Conservation (phyloP, 2,888 invertebrate species). For the Athalia circularis region DNA sequence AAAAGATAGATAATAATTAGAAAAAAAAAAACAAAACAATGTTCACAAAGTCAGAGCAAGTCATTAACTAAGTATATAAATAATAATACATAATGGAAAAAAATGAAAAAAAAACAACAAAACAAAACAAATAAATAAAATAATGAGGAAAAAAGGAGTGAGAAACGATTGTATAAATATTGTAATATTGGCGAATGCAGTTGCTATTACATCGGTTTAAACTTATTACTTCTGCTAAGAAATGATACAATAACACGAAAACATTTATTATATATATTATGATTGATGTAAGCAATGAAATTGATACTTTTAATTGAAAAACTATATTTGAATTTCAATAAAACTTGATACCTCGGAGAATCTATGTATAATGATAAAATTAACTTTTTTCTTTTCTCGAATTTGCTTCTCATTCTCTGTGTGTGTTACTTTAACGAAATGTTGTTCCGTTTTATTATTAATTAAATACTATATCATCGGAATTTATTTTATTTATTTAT, state of each 20-base stretch:
- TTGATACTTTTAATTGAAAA: slow-evolving; percentile 69
- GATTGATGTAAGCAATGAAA: slow-evolving; percentile 72
- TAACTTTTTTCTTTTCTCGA: slow-evolving; percentile 50
- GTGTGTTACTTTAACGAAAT: slow-evolving; percentile 17
- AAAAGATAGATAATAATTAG: not conserved
- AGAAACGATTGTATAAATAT: slow-evolving; percentile 31
- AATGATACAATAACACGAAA: slow-evolving; percentile 48
- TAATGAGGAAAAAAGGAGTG: slow-evolving; percentile 8
- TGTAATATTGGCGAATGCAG: slow-evolving; percentile 52
- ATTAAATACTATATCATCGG: not conserved
- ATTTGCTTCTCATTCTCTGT: slow-evolving; percentile 10
- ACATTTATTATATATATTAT: slow-evolving; percentile 62
- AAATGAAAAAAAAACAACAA: not conserved
- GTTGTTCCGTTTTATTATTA: slow-evolving; percentile 43
- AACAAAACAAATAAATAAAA: not conserved
- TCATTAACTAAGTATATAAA: slow-evolving; percentile 12
- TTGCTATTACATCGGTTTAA: slow-evolving; percentile 52
- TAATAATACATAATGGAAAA: not conserved
- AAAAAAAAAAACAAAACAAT: not conserved
- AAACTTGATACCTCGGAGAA: slow-evolving; percentile 75
- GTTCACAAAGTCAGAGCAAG: slow-evolving; percentile 25
- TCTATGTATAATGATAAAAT: slow-evolving; percentile 61
- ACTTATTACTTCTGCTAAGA: slow-evolving; percentile 48
- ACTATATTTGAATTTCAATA: slow-evolving; percentile 69
- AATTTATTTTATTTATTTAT: not conserved